Evolutionary conservation across 2,113 vertebrate species (phyloP).

Genomic region (Pipra filicauda): DNA sequence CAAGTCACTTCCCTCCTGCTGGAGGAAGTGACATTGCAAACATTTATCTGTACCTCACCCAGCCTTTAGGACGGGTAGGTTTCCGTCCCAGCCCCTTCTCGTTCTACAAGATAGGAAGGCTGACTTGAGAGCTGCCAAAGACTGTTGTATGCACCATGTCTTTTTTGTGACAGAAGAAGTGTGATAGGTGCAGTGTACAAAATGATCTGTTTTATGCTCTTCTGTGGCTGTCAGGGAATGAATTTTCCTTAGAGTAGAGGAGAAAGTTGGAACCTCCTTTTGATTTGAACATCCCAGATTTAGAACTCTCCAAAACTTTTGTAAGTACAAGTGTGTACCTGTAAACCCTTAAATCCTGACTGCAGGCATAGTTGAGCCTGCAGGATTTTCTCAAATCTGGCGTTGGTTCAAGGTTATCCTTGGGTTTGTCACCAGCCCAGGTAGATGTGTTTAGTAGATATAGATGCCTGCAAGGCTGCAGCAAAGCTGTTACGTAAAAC

Average conservation of each 20-base stretch:
- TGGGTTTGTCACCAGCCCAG: background rate
- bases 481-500: background rate
- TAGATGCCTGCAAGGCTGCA: background rate
- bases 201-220: background rate
- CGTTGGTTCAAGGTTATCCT: background rate
- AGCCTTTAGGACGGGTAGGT: background rate
- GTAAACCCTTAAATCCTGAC: background rate
- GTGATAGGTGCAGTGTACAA: background rate
- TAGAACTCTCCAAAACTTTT: background rate
- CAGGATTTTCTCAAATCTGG: background rate
- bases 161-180: background rate
- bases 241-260: background rate
- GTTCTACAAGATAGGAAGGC: background rate
- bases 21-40: background rate
- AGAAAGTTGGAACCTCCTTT: background rate
- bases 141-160: too few species aligned
- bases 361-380: fast-evolving
- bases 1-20: background rate
- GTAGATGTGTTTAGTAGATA: background rate
- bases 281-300: background rate
- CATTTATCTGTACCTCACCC: background rate
- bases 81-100: background rate
- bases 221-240: background rate
- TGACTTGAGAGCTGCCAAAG: background rate
- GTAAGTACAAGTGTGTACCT: background rate